Conservation (phyloP, 2,797 vertebrate species). For the Rhinella marina region DNA sequence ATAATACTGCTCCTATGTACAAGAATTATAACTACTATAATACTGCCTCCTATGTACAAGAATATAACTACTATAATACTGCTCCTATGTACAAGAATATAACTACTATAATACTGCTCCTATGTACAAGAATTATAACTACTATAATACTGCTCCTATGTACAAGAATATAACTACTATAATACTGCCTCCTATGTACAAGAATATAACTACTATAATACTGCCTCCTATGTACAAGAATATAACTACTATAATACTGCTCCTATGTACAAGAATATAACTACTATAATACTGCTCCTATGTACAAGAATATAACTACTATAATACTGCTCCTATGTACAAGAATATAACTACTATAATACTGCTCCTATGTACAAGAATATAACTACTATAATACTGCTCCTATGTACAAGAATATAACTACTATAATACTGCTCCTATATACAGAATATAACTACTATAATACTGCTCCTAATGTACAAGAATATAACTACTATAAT, state of each 20-base stretch:
- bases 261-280: too few relatives aligned
- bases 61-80: constrained; percentile 5
- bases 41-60: too few relatives aligned
- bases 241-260: too few relatives aligned
- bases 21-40: not conserved
- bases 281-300: too few relatives aligned
- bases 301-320: too few relatives aligned
- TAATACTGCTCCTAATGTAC: constrained; percentile 7
- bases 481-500: constrained; percentile 10
- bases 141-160: constrained; percentile 5
- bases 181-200: constrained; percentile 8
- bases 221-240: not conserved
- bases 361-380: constrained; percentile 4
- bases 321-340: too few relatives aligned
- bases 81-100: not conserved
- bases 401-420: constrained; percentile 3
- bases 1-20: not conserved
- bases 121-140: not conserved
- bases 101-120: constrained; percentile 6
- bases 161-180: constrained; percentile 9
- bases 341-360: constrained; percentile 8
- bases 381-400: constrained; percentile 15
- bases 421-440: constrained; percentile 12
- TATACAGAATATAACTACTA: constrained; percentile 2
- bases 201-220: constrained; percentile 9